These are phyloP conservation scores for Dendrolimus kikuchii DNA, from an alignment of 1,140 invertebrate genomes.

Conservation along the genomic window DNA sequence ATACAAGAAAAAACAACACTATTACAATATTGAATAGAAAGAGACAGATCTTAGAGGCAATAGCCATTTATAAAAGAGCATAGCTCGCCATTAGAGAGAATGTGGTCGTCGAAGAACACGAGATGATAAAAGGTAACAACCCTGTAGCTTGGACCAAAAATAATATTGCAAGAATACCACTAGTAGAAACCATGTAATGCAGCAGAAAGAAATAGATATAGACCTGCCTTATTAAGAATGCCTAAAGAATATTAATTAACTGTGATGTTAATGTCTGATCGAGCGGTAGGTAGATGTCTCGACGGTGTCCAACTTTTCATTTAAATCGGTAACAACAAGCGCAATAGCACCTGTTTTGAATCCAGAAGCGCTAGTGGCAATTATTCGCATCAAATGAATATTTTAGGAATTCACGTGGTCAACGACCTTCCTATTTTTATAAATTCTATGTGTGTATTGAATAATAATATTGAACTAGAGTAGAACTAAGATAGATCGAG, in stretches of 20 bases:
- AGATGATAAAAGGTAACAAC: slow-evolving; percentile 23
- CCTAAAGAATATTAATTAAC: slow-evolving; percentile 33
- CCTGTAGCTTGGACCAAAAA: background rate
- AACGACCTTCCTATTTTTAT: slow-evolving; percentile 13
- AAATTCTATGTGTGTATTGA: background rate
- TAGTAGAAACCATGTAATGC: slow-evolving; percentile 14
- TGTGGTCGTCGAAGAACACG: slow-evolving; percentile 21
- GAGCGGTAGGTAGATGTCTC: slow-evolving; percentile 11
- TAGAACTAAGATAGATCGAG: slow-evolving; percentile 3
- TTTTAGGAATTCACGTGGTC: slow-evolving; percentile 7
- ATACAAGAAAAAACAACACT: background rate
- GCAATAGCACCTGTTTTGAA: background rate
- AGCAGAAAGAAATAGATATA: slow-evolving; percentile 7
- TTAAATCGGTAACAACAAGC: background rate
- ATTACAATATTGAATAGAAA: slow-evolving; percentile 3
- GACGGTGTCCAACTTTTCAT: too few relatives aligned
- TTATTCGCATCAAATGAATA: background rate
- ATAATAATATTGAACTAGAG: too few relatives aligned
- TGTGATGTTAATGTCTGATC: slow-evolving; percentile 25
- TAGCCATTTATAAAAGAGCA: slow-evolving; percentile 8
- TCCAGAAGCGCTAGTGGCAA: too few relatives aligned
- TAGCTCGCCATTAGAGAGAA: slow-evolving; percentile 12
- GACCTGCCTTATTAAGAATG: slow-evolving; percentile 11
- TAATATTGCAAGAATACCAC: slow-evolving; percentile 17
- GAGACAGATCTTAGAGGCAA: slow-evolving; percentile 8